A percentile compares a stretch with the other conserved stretches of the same genome.
These are phyloP conservation scores for Pithys albifrons DNA, from an alignment of 2,113 vertebrate species.

Conservation along the genomic window DNA sequence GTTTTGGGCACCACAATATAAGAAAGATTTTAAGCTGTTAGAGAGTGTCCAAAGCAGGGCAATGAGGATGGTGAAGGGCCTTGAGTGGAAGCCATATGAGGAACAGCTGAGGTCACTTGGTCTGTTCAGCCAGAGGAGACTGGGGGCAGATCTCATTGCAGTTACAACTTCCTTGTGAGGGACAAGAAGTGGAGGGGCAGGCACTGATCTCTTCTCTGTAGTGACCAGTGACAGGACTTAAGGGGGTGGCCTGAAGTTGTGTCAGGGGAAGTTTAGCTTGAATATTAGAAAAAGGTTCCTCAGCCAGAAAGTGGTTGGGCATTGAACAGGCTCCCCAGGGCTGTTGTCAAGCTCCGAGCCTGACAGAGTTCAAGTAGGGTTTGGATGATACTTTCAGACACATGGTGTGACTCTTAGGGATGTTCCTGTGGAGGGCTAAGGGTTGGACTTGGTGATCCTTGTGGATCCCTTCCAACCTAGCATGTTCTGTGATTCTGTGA, in stretches of 20 bases:
- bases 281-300: not conserved
- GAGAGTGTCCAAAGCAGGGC: not conserved
- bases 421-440: not conserved
- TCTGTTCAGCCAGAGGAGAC: not conserved
- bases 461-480: not conserved
- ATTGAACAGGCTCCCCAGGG: not conserved
- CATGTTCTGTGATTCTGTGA: not conserved
- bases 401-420: not conserved
- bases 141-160: not conserved
- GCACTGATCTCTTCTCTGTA: not conserved
- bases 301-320: not conserved
- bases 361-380: not conserved
- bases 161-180: not conserved
- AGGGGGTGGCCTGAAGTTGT: not conserved
- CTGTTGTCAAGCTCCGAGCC: not conserved
- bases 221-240: not conserved
- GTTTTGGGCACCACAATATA: not conserved
- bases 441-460: not conserved
- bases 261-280: not conserved
- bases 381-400: not conserved
- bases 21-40: not conserved
- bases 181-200: not conserved
- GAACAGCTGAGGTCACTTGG: not conserved
- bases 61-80: not conserved
- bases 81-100: not conserved